Conservation (phyloP, 2,113 vertebrate species). For the Balaenoptera acutorostrata region DNA sequence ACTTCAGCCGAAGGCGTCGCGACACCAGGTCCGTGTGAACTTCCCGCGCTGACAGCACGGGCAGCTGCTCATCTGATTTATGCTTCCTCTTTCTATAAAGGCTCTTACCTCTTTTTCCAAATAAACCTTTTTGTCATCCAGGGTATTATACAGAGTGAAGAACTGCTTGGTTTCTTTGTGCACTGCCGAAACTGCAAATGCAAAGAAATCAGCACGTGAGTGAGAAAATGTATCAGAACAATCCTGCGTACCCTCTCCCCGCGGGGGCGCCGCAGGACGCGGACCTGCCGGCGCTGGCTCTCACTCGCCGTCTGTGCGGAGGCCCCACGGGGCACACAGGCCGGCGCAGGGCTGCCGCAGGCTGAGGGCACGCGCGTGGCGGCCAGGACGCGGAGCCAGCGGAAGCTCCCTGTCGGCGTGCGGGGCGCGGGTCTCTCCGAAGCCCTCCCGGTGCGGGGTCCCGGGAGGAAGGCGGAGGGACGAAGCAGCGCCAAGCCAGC, state of each 20-base stretch:
- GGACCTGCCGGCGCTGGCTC: not conserved
- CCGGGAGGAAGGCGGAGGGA: not conserved
- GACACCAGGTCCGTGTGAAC: not conserved
- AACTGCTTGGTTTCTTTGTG: conserved; percentile 99
- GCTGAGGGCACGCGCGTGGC: fast-evolving
- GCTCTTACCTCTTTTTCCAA: conserved; percentile 95
- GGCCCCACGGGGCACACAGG: not conserved
- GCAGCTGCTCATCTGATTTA: not conserved
- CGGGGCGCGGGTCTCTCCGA: not conserved
- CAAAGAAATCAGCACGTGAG: conserved; percentile 11
- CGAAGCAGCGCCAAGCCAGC: not conserved
- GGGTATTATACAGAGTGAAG: conserved; percentile 97
- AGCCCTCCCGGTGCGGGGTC: not conserved
- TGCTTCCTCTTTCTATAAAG: not conserved
- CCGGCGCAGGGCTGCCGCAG: fast-evolving
- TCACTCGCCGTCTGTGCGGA: fast-evolving
- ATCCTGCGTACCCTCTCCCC: not conserved
- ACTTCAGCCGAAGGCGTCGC: not conserved
- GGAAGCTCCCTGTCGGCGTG: not conserved
- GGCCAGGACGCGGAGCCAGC: fast-evolving
- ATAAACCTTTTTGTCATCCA: conserved; percentile 98
- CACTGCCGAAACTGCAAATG: conserved; percentile 92
- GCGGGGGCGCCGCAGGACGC: not conserved
- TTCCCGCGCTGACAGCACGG: not conserved
- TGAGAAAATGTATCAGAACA: not conserved